Evolutionary conservation across 2,888 invertebrate genomes (phyloP).

Genomic region (Acronicta aceris): DNA sequence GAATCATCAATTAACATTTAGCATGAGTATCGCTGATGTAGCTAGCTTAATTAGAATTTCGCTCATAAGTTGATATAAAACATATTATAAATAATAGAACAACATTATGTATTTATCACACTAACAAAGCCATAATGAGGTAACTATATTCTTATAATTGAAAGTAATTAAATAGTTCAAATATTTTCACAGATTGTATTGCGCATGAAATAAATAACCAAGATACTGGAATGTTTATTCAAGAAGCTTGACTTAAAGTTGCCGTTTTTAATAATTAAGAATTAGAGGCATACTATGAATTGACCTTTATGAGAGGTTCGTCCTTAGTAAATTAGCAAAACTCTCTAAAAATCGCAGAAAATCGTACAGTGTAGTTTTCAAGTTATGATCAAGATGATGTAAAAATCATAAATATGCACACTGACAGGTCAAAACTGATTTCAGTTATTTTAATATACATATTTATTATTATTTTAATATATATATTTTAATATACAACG

Average conservation of each 20-base stretch:
- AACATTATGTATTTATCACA: slow-evolving; percentile 7
- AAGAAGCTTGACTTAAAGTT: slow-evolving; percentile 13
- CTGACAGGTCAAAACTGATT: no score
- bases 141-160: no score
- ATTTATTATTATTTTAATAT: no score
- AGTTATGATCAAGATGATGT: no score
- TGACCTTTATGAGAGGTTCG: no score
- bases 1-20: neutral
- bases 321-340: no score
- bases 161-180: slow-evolving; percentile 1
- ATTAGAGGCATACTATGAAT: neutral
- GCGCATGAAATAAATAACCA: slow-evolving; percentile 33
- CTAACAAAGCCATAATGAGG: neutral
- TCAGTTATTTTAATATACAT: no score
- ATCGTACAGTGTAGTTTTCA: neutral
- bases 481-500: slow-evolving; percentile 10
- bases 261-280: slow-evolving; percentile 2
- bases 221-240: slow-evolving; percentile 22
- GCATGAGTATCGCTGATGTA: slow-evolving; percentile 3
- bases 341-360: neutral
- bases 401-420: no score
- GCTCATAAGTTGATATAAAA: neutral
- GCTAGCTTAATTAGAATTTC: slow-evolving; percentile 4
- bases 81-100: neutral
- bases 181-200: slow-evolving; percentile 42